These are phyloP conservation scores for Achatina immaculata DNA, from an alignment of 1,140 invertebrate genomes.

Conservation along the genomic window DNA sequence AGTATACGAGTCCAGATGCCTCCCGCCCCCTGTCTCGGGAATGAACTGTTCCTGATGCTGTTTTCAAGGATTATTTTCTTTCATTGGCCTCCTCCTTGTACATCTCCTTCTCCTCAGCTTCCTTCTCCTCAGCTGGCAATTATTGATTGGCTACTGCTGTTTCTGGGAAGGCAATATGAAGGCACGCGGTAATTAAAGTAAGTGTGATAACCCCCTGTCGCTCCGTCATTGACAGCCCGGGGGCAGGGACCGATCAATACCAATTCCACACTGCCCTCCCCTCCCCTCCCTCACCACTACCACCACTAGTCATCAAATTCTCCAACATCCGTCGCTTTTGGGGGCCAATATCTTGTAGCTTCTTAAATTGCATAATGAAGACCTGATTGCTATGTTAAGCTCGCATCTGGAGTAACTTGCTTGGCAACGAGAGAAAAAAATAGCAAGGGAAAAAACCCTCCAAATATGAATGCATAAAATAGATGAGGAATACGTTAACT, in stretches of 20 bases:
- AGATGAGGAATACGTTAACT: no score
- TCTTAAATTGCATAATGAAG: conserved; percentile 16
- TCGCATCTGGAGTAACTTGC: neutral
- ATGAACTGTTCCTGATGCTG: no score
- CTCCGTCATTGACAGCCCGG: conserved; percentile 5
- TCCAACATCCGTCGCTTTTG: neutral
- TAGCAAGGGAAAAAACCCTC: no score
- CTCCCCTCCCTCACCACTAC: neutral
- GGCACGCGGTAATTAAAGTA: conserved; percentile 18
- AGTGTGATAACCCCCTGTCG: conserved; percentile 13
- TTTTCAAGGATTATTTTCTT: no score
- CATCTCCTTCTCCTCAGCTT: neutral
- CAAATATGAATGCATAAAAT: no score
- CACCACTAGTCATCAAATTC: neutral
- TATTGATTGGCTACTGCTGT: conserved; percentile 21
- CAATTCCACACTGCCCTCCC: neutral
- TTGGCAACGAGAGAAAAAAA: neutral
- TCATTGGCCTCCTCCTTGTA: conserved; percentile 12
- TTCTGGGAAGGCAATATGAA: conserved; percentile 16
- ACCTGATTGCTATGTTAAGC: neutral
- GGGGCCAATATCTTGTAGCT: no score
- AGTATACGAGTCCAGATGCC: no score
- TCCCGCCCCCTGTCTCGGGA: no score
- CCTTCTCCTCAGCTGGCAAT: neutral
- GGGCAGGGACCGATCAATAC: conserved; percentile 5